Conservation (phyloP, 2,888 invertebrate genomes). For the Agriopis aurantiaria region DNA sequence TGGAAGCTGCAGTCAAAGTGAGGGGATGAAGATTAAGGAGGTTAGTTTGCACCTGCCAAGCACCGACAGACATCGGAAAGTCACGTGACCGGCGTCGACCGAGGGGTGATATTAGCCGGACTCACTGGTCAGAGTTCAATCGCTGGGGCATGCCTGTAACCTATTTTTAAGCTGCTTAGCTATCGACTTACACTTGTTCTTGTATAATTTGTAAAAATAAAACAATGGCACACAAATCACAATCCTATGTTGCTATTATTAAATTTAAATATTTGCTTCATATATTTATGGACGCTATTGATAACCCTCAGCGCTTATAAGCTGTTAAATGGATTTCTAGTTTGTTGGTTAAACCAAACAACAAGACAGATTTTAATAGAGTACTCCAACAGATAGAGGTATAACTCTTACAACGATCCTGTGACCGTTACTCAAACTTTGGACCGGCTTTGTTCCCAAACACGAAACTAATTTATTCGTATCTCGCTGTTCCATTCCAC, state of each 20-base stretch:
- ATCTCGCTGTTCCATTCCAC: constrained; percentile 75
- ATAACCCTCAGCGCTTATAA: constrained; percentile 41
- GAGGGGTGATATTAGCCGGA: constrained; percentile 49
- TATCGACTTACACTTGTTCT: constrained; percentile 10
- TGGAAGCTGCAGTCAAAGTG: constrained; percentile 63
- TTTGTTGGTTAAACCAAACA: constrained; percentile 61
- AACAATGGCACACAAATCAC: neutral
- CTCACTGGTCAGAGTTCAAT: constrained; percentile 63
- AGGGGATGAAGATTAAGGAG: constrained; percentile 43
- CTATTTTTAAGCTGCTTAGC: constrained; percentile 42
- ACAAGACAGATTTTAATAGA: constrained; percentile 69
- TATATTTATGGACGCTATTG: constrained; percentile 21
- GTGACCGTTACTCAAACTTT: constrained; percentile 84
- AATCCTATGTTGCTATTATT: neutral
- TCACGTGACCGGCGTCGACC: constrained; percentile 38
- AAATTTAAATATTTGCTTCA: neutral
- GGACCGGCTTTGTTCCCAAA: constrained; percentile 82
- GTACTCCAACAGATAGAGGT: constrained; percentile 69
- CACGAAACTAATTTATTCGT: constrained; percentile 86
- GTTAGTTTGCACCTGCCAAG: constrained; percentile 69
- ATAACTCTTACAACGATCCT: constrained; percentile 77
- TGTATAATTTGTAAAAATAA: neutral
- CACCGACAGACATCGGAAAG: constrained; percentile 41
- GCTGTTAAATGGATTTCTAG: constrained; percentile 55
- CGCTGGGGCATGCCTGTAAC: constrained; percentile 49